A percentile compares a stretch with the other conserved stretches of the same genome.
Conservation (phyloP, 2,113 vertebrate genomes). For the Macrotus californicus region DNA sequence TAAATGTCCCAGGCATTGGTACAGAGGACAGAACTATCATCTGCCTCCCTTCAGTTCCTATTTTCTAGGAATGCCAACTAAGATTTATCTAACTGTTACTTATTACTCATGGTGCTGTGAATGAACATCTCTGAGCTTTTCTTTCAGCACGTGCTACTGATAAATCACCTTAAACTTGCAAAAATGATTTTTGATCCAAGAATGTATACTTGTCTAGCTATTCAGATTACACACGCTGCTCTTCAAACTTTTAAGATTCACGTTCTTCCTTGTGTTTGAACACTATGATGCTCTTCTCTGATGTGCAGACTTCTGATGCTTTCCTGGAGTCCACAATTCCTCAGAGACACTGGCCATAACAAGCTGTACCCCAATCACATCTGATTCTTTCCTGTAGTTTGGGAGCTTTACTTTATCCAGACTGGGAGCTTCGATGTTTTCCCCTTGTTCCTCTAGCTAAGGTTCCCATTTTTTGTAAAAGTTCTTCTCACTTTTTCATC, state of each 20-base stretch:
- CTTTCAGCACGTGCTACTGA: background rate
- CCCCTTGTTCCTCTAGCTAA: background rate
- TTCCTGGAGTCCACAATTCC: background rate
- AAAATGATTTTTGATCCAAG: background rate
- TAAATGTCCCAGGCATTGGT: background rate
- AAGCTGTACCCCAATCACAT: background rate
- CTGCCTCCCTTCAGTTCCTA: background rate
- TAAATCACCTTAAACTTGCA: background rate
- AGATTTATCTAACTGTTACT: background rate
- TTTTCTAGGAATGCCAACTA: background rate
- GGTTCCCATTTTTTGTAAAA: background rate
- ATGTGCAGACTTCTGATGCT: background rate
- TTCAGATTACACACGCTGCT: background rate
- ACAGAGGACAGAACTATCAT: background rate
- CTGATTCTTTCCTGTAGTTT: background rate
- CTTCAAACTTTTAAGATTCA: background rate
- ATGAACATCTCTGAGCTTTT: background rate
- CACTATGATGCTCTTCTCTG: background rate
- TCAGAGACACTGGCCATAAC: background rate
- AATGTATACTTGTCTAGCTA: background rate
- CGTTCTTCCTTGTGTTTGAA: background rate
- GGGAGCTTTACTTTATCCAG: background rate
- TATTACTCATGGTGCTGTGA: background rate
- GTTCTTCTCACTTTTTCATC: background rate
- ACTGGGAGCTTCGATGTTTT: background rate